Evolutionary conservation across 2,888 invertebrate species (phyloP).

Genomic region (Leptothorax acervorum): DNA sequence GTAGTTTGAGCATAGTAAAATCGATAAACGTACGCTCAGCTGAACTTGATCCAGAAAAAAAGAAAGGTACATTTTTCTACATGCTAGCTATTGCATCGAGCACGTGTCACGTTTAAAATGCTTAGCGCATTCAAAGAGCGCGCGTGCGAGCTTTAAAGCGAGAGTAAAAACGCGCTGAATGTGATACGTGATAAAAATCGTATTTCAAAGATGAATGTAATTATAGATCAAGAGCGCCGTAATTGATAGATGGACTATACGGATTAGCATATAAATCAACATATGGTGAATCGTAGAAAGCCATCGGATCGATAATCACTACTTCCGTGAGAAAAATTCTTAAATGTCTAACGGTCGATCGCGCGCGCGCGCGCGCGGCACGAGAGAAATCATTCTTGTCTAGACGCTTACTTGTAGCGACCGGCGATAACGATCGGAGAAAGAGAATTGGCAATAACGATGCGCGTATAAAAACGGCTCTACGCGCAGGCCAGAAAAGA

Average conservation of each 20-base stretch:
- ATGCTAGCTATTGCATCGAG: neutral
- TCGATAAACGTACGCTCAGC: neutral
- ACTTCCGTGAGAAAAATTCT: slow-evolving; percentile 38
- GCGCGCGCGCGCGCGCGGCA: neutral
- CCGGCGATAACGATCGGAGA: slow-evolving; percentile 45
- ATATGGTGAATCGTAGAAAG: slow-evolving; percentile 48
- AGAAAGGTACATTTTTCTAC: neutral
- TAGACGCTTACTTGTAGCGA: slow-evolving; percentile 29
- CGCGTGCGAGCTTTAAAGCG: neutral
- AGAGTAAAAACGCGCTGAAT: neutral
- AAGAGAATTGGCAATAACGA: slow-evolving; percentile 49
- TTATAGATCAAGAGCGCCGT: slow-evolving; percentile 37
- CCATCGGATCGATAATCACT: slow-evolving; percentile 45
- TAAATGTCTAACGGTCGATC: slow-evolving; percentile 50
- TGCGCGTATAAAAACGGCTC: slow-evolving; percentile 8
- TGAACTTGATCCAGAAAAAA: neutral
- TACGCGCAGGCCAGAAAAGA: neutral
- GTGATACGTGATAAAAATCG: slow-evolving; percentile 14
- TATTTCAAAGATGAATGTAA: slow-evolving; percentile 37
- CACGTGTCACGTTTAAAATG: slow-evolving; percentile 25
- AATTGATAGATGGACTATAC: slow-evolving; percentile 25
- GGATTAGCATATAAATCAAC: slow-evolving; percentile 54
- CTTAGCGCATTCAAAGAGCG: slow-evolving; percentile 35
- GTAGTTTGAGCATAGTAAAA: neutral
- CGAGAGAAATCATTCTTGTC: slow-evolving; percentile 43